These are phyloP conservation scores for Rhegmatorhina hoffmannsi DNA, from an alignment of 2,113 vertebrate species.

Conservation along the genomic window DNA sequence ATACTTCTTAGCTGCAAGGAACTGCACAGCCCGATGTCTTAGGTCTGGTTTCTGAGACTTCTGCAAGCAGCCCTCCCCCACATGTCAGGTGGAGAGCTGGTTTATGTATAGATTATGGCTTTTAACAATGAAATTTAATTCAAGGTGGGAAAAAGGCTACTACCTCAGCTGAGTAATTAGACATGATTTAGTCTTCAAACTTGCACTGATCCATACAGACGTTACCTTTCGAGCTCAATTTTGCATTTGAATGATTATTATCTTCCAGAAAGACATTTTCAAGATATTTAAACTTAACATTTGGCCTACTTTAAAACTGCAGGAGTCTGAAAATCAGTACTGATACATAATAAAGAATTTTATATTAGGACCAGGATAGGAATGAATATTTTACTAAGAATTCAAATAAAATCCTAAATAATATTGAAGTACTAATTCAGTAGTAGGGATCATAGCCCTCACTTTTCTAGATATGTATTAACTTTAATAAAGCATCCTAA, in stretches of 20 bases:
- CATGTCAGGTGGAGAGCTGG: not conserved
- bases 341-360: conserved; percentile 43
- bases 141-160: not conserved
- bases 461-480: not conserved
- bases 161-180: conserved; percentile 12
- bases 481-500: not conserved
- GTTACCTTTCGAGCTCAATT: conserved; percentile 23
- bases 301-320: conserved; percentile 19
- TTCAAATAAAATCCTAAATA: conserved; percentile 37
- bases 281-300: not conserved
- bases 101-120: not conserved
- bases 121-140: conserved; percentile 16
- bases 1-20: not conserved
- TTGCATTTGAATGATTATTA: conserved; percentile 22
- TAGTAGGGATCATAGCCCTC: not conserved
- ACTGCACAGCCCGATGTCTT: not conserved
- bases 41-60: not conserved
- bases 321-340: not conserved
- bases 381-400: conserved; percentile 48
- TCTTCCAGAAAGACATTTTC: conserved; percentile 11
- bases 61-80: not conserved
- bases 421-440: not conserved
- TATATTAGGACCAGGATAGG: not conserved
- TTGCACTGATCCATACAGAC: not conserved
- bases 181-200: conserved; percentile 25